These are phyloP conservation scores for Coleophora deauratella DNA, from an alignment of 2,888 invertebrate species.

Conservation along the genomic window DNA sequence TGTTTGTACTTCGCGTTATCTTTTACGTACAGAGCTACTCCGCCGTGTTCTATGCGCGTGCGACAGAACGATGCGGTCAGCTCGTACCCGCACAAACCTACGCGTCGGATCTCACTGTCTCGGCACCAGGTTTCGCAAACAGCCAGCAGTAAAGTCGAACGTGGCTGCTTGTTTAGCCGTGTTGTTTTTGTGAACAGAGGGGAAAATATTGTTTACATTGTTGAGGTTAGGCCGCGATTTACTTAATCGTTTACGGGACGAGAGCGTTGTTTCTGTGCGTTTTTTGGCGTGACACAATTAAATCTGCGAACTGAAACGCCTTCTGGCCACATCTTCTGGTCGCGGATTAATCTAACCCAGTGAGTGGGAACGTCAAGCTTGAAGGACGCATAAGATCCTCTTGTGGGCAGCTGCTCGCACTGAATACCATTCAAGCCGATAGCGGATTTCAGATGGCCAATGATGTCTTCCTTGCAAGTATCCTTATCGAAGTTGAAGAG, in stretches of 20 bases:
- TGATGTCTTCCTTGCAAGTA: neutral
- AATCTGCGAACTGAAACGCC: neutral
- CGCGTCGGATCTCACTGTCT: neutral
- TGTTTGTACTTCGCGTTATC: neutral
- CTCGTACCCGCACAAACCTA: neutral
- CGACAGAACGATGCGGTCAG: neutral
- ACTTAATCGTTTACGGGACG: neutral
- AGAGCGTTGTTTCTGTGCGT: neutral
- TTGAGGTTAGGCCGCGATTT: too few relatives aligned
- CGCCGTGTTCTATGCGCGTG: neutral
- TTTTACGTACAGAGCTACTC: neutral
- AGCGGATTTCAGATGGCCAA: neutral
- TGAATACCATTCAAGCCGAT: neutral
- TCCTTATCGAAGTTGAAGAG: neutral
- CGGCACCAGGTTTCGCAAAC: neutral
- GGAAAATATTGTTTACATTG: too few relatives aligned
- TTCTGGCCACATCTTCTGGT: neutral
- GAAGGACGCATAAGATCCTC: neutral
- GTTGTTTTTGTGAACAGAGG: too few relatives aligned
- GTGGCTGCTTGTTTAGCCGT: too few relatives aligned
- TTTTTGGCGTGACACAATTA: neutral
- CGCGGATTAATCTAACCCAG: neutral
- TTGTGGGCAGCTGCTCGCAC: neutral
- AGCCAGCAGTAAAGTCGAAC: neutral
- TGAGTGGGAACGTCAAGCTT: neutral